These are phyloP conservation scores for Cladorhizidae sp. DNA, from an alignment of 37 sponge, comb jelly and placozoan species.

Conservation along the genomic window DNA sequence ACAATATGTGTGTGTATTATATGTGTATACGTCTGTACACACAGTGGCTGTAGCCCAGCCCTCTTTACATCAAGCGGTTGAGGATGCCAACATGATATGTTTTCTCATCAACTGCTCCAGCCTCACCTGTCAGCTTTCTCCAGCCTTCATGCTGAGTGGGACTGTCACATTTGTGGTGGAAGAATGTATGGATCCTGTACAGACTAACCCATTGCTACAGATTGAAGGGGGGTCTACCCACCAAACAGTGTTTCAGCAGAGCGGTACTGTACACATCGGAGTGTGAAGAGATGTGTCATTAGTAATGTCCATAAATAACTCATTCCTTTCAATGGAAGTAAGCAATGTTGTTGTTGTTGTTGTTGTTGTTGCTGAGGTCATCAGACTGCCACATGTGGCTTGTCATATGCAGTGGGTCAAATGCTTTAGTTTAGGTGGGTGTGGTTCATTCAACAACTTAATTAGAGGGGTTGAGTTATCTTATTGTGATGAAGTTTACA, in stretches of 20 bases:
- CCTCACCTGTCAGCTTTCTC: not conserved
- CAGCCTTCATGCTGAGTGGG: no score
- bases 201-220: not conserved
- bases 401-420: no score
- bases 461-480: no score
- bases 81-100: no score
- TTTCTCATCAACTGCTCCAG: slow-evolving; percentile 14
- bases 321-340: not conserved
- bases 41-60: not conserved
- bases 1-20: no score
- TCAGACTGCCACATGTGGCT: not conserved
- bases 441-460: no score
- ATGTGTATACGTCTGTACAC: no score
- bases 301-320: not conserved
- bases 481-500: no score
- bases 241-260: not conserved
- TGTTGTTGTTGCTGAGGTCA: no score
- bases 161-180: not conserved
- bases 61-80: no score
- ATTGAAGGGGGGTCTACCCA: not conserved
- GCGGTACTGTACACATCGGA: not conserved
- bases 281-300: not conserved
- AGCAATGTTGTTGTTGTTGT: no score
- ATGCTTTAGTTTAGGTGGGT: no score
- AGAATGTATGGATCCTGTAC: slow-evolving; percentile 25